Percentiles rank a stretch among this genome's conserved stretches.
Conservation (phyloP, 2,797 vertebrate genomes). For the Enteromius argenteus region DNA sequence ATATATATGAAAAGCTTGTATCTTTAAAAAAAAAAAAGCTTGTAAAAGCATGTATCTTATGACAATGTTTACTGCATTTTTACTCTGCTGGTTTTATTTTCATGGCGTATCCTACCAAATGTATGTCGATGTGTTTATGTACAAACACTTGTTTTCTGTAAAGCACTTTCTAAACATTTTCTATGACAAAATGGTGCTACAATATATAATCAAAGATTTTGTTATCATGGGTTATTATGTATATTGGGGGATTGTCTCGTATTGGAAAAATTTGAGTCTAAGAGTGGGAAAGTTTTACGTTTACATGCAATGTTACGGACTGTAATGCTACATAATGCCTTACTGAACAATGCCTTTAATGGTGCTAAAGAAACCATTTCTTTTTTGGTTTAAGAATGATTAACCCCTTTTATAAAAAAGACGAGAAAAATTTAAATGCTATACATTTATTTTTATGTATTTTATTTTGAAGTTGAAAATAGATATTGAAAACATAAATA, state of each 20-base stretch:
- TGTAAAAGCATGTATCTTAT: background rate
- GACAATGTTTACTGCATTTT: background rate
- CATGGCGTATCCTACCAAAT: background rate
- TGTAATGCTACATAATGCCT: background rate
- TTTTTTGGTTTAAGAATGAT: background rate
- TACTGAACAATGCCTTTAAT: background rate
- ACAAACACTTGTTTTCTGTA: background rate
- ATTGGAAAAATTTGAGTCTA: background rate
- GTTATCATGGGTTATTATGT: background rate
- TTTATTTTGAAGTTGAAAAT: slow-evolving; percentile 15
- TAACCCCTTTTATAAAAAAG: background rate
- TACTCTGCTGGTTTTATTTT: background rate
- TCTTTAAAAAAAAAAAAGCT: too few relatives aligned
- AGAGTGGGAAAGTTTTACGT: background rate
- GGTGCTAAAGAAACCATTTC: background rate
- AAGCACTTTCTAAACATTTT: background rate
- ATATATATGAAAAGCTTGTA: background rate
- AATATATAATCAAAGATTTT: background rate
- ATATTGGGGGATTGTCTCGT: background rate
- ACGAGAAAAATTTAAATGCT: background rate
- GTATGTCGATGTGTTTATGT: background rate
- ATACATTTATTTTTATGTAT: slow-evolving; percentile 26
- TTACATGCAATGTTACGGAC: background rate
- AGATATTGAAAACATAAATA: slow-evolving; percentile 39
- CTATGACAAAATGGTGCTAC: background rate